phyloP scores from a whole-genome alignment of 2,888 invertebrate genomes.

The Metallyticus violacea region DNA sequence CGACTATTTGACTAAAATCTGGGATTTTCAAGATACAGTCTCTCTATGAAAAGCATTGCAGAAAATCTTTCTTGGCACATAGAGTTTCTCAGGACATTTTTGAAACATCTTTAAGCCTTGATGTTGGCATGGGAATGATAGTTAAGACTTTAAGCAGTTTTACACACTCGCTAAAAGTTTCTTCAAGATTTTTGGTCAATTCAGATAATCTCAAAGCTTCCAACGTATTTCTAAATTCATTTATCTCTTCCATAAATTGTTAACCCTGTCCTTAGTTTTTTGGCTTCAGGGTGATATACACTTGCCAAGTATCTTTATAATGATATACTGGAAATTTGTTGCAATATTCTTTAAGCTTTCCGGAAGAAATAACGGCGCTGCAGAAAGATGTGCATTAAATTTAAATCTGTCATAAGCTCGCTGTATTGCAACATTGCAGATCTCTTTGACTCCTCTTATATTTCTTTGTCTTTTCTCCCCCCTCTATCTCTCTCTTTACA shows the following conservation, averaged over 20 bases:
- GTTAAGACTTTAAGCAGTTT: slow-evolving; percentile 38
- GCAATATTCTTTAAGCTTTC: slow-evolving; percentile 32
- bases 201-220: too few species aligned
- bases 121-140: slow-evolving; percentile 38
- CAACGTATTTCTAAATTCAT: too few species aligned
- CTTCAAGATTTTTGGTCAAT: slow-evolving; percentile 34
- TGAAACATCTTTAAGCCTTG: slow-evolving; percentile 38
- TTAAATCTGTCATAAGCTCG: slow-evolving; percentile 37
- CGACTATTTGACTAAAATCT: slow-evolving; percentile 34
- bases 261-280: slow-evolving; percentile 35
- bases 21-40: slow-evolving; percentile 31
- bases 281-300: slow-evolving; percentile 21
- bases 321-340: slow-evolving; percentile 26
- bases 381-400: slow-evolving; percentile 37
- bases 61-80: slow-evolving; percentile 36
- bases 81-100: slow-evolving; percentile 37
- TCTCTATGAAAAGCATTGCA: slow-evolving; percentile 36
- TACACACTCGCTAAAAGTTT: slow-evolving; percentile 36
- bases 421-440: slow-evolving; percentile 38
- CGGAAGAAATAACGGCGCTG: slow-evolving; percentile 37
- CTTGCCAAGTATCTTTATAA: slow-evolving; percentile 29
- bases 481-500: not conserved
- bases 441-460: slow-evolving; percentile 34
- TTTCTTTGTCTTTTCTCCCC: too few species aligned
- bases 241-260: too few species aligned